These are phyloP conservation scores for Whitmania pigra DNA, from an alignment of 1,140 invertebrate species.

Conservation along the genomic window DNA sequence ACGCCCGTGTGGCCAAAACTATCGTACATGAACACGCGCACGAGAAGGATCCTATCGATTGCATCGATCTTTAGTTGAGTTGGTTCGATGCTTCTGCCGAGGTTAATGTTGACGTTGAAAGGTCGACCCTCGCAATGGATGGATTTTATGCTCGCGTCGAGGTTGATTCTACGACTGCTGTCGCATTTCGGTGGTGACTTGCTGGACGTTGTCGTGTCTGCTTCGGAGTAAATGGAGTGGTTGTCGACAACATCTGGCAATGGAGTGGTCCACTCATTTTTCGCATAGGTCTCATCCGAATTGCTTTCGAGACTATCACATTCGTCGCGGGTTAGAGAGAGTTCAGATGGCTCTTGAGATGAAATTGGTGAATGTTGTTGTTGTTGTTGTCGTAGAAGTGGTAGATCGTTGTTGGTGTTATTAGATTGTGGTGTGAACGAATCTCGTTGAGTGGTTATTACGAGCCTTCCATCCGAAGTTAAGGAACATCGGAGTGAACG, in stretches of 20 bases:
- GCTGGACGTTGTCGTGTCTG: too few relatives aligned
- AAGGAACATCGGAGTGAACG: constrained; percentile 35
- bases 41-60: constrained; percentile 37
- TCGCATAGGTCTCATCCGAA: too few relatives aligned
- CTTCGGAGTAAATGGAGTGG: too few relatives aligned
- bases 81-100: constrained; percentile 35
- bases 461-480: constrained; percentile 37
- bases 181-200: neutral
- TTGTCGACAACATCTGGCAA: too few relatives aligned
- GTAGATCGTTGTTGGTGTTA: neutral
- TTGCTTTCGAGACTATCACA: too few relatives aligned
- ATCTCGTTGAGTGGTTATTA: neutral
- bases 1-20: neutral
- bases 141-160: neutral
- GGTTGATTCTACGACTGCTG: neutral
- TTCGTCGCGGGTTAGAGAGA: too few relatives aligned
- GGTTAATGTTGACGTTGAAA: constrained; percentile 32
- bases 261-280: too few relatives aligned
- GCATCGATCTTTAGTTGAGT: constrained; percentile 40
- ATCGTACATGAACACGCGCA: constrained; percentile 31
- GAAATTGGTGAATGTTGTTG: too few relatives aligned
- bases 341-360: too few relatives aligned
- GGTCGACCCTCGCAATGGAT: neutral
- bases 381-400: neutral
- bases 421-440: neutral